phyloP scores from a whole-genome alignment of 2,888 invertebrate species.

The Leuctra nigra region DNA sequence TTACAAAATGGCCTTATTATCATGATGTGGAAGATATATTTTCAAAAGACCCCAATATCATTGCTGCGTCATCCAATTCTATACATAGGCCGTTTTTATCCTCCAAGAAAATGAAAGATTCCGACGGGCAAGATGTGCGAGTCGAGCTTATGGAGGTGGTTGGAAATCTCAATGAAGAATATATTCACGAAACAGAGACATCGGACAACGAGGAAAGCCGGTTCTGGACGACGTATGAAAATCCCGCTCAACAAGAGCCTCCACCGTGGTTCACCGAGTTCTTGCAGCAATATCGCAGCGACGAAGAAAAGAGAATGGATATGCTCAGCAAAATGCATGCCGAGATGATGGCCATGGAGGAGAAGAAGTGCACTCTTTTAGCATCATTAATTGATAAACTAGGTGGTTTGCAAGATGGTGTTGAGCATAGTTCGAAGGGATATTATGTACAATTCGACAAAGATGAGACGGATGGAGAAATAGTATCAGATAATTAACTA shows the following conservation, averaged over 20 bases:
- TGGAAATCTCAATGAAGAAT: constrained; percentile 22
- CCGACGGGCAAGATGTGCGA: constrained; percentile 25
- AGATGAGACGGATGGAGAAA: constrained; percentile 10
- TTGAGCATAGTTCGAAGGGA: not conserved
- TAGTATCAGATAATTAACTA: not conserved
- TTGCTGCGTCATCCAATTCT: constrained; percentile 20
- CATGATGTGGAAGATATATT: constrained; percentile 26
- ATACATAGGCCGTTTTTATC: constrained; percentile 1
- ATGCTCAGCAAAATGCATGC: constrained; percentile 24
- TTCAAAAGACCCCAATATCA: constrained; percentile 26
- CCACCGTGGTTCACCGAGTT: constrained; percentile 27
- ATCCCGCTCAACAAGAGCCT: constrained; percentile 17
- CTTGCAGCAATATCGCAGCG: constrained; percentile 25
- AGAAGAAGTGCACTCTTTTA: constrained; percentile 21
- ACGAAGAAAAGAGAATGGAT: constrained; percentile 23
- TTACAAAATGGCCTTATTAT: constrained; percentile 27
- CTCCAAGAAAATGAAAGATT: constrained; percentile 13
- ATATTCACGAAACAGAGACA: constrained; percentile 15
- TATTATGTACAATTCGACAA: constrained; percentile 5
- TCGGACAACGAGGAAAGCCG: constrained; percentile 10
- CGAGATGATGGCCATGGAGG: constrained; percentile 22
- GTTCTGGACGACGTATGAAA: constrained; percentile 12
- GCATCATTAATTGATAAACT: constrained; percentile 20
- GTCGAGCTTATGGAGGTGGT: constrained; percentile 27
- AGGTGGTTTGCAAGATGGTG: constrained; percentile 9